Evolutionary conservation across 2,888 invertebrate species (phyloP).

Genomic region (Tiphia femorata): DNA sequence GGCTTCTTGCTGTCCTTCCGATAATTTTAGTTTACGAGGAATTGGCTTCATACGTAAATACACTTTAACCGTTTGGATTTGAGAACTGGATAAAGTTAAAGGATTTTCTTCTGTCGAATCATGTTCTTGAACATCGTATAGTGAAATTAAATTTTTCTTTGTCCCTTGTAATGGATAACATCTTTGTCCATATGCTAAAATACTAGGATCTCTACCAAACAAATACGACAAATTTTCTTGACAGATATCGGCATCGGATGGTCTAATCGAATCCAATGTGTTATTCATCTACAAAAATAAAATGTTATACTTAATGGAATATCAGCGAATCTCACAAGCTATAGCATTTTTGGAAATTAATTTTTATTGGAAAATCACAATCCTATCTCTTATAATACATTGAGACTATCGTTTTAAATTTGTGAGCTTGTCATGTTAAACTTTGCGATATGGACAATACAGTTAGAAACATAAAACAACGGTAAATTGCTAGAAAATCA

Average conservation of each 20-base stretch:
- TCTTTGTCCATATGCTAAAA: constrained; percentile 57
- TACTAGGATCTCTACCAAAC: constrained; percentile 63
- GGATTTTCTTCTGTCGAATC: constrained; percentile 24
- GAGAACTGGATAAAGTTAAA: constrained; percentile 16
- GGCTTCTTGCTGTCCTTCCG: constrained; percentile 61
- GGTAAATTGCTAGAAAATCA: too few relatives aligned
- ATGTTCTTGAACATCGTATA: constrained; percentile 49
- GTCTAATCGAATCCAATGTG: constrained; percentile 47
- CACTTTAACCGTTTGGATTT: constrained; percentile 69
- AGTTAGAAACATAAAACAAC: too few relatives aligned
- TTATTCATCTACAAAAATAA: constrained; percentile 44
- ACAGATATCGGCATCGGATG: constrained; percentile 20
- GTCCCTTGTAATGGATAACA: constrained; percentile 33
- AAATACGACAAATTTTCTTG: constrained; percentile 57
- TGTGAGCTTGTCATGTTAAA: too few relatives aligned
- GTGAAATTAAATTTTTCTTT: constrained; percentile 55
- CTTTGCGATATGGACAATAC: too few relatives aligned
- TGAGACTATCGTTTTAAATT: too few relatives aligned
- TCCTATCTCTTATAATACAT: too few relatives aligned
- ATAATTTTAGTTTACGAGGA: constrained; percentile 52
- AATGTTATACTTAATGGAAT: neutral
- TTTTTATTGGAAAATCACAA: too few relatives aligned
- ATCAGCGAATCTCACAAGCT: too few relatives aligned
- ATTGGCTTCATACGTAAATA: constrained; percentile 73
- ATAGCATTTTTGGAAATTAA: too few relatives aligned